Conservation (phyloP, 2,888 invertebrate species). For the Morinoia aosen region DNA sequence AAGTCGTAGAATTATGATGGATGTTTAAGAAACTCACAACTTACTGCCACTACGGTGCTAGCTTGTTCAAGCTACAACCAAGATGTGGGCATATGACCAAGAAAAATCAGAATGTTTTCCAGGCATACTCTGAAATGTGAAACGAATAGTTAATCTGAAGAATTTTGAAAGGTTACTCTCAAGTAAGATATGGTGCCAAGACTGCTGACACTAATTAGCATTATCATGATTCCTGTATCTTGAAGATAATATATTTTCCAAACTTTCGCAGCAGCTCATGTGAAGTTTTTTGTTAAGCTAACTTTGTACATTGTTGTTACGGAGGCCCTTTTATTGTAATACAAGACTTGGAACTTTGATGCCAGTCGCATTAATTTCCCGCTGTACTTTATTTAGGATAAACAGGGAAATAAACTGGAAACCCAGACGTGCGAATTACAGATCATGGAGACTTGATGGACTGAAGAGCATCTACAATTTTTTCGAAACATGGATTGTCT, state of each 20-base stretch:
- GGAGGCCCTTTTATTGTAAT: neutral
- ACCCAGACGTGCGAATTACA: neutral
- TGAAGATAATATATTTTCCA: neutral
- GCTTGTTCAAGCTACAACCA: neutral
- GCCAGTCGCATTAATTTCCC: neutral
- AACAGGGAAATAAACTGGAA: neutral
- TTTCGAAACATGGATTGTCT: neutral
- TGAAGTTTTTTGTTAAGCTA: neutral
- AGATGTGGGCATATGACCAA: neutral
- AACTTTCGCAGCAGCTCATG: neutral
- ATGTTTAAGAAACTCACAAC: neutral
- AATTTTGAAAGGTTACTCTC: too few species aligned
- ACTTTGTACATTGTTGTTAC: neutral
- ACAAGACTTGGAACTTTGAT: neutral
- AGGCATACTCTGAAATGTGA: neutral
- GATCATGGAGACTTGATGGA: neutral
- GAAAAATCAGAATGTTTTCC: neutral
- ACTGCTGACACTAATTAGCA: too few species aligned
- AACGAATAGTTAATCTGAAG: neutral
- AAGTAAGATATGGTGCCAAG: too few species aligned
- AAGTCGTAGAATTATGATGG: neutral
- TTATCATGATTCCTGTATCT: neutral
- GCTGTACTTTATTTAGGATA: neutral
- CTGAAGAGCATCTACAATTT: neutral
- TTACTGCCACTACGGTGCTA: neutral